These are phyloP conservation scores for Theodoxus fluviatilis DNA, from an alignment of 2,888 invertebrate genomes.

Conservation along the genomic window DNA sequence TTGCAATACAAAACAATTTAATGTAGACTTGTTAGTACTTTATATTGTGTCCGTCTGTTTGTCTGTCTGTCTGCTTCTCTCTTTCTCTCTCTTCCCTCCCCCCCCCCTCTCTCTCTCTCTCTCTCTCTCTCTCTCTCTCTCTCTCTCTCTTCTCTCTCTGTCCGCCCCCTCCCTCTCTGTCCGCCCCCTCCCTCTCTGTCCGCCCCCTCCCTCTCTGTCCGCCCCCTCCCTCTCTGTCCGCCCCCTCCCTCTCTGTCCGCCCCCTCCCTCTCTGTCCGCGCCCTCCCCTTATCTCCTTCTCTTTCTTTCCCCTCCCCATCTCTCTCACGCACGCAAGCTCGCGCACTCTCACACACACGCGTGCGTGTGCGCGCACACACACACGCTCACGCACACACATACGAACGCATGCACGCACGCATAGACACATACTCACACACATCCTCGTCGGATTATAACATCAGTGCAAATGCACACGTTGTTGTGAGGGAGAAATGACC, in stretches of 20 bases:
- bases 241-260: not conserved
- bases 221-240: not conserved
- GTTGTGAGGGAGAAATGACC: no score
- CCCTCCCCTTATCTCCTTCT: not conserved
- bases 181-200: not conserved
- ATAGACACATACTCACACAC: no score
- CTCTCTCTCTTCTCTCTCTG: slow-evolving; percentile 17
- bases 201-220: not conserved
- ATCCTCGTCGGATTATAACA: no score
- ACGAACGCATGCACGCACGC: no score
- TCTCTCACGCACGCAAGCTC: no score
- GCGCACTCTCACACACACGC: no score
- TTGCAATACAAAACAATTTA: no score
- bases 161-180: slow-evolving; percentile 6
- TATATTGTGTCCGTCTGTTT: not conserved
- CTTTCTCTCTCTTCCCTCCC: not conserved
- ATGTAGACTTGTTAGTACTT: not conserved
- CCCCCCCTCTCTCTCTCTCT: not conserved
- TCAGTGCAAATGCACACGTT: no score
- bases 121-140: slow-evolving; percentile 20
- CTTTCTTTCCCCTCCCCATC: not conserved
- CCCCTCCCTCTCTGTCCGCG: not conserved
- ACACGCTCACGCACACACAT: no score
- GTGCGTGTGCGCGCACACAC: no score
- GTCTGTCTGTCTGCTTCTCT: slow-evolving; percentile 5